A percentile compares a stretch with the other conserved stretches of the same genome.
Evolutionary conservation across 2,113 vertebrate species (phyloP).

Genomic region (Neomonachus schauinslandi): DNA sequence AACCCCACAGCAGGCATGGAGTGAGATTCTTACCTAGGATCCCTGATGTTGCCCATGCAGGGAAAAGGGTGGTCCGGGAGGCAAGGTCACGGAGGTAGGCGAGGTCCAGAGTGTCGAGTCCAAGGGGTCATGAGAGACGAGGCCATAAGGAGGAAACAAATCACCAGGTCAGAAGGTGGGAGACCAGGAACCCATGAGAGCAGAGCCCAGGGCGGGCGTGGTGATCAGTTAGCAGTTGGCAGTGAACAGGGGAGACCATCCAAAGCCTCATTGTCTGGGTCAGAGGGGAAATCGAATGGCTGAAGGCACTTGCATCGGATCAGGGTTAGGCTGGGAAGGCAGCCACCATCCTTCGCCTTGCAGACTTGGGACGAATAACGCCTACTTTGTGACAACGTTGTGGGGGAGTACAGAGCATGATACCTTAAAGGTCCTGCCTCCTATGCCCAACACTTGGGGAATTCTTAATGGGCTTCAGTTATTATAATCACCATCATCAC

Average conservation of each 20-base stretch:
- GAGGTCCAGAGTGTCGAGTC: neutral
- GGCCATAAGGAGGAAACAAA: neutral
- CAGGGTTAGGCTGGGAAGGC: neutral
- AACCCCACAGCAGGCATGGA: neutral
- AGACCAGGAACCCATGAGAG: neutral
- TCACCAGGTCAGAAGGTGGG: neutral
- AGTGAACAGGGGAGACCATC: accelerated
- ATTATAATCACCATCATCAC: neutral
- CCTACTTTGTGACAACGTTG: neutral
- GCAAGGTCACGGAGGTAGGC: neutral
- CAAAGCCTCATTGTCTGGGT: accelerated
- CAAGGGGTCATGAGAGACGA: neutral
- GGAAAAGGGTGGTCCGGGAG: neutral
- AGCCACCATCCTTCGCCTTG: accelerated
- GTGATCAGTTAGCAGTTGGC: neutral
- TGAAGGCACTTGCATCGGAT: neutral
- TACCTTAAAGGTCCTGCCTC: neutral
- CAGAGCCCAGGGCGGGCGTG: neutral
- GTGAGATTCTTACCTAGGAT: conserved; percentile 47
- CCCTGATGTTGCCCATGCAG: neutral
- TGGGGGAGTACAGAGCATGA: too few relatives aligned
- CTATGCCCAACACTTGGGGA: neutral
- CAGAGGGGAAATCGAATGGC: accelerated
- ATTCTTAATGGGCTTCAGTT: neutral
- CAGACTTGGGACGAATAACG: neutral